phyloP scores from a whole-genome alignment of 2,113 vertebrate genomes.

The Cisticola juncidis region DNA sequence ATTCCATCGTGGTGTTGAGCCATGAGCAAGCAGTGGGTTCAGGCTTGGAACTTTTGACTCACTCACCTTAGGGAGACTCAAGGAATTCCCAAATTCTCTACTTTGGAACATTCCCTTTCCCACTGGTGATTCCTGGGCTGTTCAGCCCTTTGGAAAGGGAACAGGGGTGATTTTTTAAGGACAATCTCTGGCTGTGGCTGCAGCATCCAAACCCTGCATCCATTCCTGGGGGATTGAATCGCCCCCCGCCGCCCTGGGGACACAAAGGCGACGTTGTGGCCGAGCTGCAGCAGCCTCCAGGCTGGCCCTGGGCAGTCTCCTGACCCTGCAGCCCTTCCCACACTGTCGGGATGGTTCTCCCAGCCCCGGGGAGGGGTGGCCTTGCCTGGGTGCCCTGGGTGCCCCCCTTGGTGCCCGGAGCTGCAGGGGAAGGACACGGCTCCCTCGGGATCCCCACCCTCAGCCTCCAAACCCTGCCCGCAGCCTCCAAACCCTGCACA shows the following conservation, averaged over 20 bases:
- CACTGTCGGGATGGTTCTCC: neutral
- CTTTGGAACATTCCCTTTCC: rapidly evolving
- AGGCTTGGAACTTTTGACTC: neutral
- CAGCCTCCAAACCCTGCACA: no score
- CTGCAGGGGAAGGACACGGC: neutral
- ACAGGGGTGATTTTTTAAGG: rapidly evolving
- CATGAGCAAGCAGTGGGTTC: rapidly evolving
- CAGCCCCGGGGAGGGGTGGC: neutral
- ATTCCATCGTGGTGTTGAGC: rapidly evolving
- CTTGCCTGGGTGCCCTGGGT: neutral
- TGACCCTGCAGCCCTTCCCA: slow-evolving; percentile 45
- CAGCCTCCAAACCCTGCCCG: neutral
- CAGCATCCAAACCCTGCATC: neutral
- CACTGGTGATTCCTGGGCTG: rapidly evolving
- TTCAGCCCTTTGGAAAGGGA: neutral
- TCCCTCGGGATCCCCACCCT: neutral
- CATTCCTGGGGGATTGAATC: neutral
- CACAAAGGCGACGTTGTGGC: slow-evolving; percentile 56
- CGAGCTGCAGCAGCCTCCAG: neutral
- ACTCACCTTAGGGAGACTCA: neutral
- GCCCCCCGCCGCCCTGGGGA: neutral
- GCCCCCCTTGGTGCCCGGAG: neutral
- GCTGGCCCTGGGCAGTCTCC: neutral
- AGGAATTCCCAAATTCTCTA: neutral
- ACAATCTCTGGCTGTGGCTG: neutral